phyloP scores from a whole-genome alignment of 2,888 invertebrate genomes.

The Nymphalis urticae region DNA sequence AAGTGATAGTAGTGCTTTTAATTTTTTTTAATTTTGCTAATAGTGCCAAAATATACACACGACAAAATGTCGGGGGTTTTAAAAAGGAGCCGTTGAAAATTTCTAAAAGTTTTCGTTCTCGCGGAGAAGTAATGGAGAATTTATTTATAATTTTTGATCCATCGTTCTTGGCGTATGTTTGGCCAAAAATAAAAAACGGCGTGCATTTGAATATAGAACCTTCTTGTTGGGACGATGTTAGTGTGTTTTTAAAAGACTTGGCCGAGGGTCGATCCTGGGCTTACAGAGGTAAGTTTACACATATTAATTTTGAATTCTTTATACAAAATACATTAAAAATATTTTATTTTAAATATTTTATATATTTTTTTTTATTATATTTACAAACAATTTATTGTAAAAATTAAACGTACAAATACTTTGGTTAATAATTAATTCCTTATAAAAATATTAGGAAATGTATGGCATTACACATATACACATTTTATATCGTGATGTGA shows the following conservation, averaged over 20 bases:
- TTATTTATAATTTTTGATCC: slow-evolving; percentile 73
- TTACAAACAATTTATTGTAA: neutral
- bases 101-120: slow-evolving; percentile 45
- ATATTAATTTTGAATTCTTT: neutral
- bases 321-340: neutral
- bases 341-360: too few relatives aligned
- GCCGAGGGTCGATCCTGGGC: slow-evolving; percentile 76
- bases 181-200: slow-evolving; percentile 71
- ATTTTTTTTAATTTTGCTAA: slow-evolving; percentile 42
- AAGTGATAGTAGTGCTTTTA: slow-evolving; percentile 40
- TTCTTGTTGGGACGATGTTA: slow-evolving; percentile 71
- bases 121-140: slow-evolving; percentile 64
- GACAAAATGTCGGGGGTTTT: slow-evolving; percentile 42
- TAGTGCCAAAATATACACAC: slow-evolving; percentile 38
- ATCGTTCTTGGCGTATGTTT: slow-evolving; percentile 67
- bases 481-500: slow-evolving; percentile 1
- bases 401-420: neutral
- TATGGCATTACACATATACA: neutral
- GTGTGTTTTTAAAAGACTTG: slow-evolving; percentile 67
- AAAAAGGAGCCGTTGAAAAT: slow-evolving; percentile 51
- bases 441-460: neutral
- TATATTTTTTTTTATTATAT: neutral
- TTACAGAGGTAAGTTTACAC: slow-evolving; percentile 67
- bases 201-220: slow-evolving; percentile 65
- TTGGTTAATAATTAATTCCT: too few relatives aligned